Conservation (phyloP, 1,140 invertebrate genomes). For the Gonioctena quinquepunctata region DNA sequence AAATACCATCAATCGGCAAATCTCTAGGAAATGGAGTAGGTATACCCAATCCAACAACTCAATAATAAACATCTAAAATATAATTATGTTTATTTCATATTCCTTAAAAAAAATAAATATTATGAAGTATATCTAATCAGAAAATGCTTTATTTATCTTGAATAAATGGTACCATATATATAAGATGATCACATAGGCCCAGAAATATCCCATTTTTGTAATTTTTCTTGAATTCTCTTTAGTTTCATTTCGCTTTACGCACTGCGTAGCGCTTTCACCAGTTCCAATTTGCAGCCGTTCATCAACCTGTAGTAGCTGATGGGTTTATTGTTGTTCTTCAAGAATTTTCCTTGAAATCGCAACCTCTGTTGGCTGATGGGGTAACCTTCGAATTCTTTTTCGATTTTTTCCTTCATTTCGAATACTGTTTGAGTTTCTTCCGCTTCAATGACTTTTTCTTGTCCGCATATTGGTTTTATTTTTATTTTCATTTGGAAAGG, state of each 20-base stretch:
- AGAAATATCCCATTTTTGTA: background rate
- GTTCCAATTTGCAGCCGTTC: constrained; percentile 39
- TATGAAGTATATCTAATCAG: too few relatives aligned
- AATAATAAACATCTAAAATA: too few relatives aligned
- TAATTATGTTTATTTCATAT: too few relatives aligned
- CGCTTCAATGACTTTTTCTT: constrained; percentile 44
- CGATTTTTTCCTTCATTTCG: constrained; percentile 44
- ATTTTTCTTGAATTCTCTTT: background rate
- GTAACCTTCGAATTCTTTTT: constrained; percentile 41
- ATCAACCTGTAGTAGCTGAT: constrained; percentile 46
- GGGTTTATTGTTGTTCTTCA: constrained; percentile 43
- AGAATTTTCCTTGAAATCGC: constrained; percentile 44
- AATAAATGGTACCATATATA: background rate
- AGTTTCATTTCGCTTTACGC: constrained; percentile 1
- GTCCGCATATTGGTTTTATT: constrained; percentile 32
- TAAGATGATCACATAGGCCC: background rate
- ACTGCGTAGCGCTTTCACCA: constrained; percentile 46
- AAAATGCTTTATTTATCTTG: background rate
- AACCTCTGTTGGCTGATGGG: constrained; percentile 44
- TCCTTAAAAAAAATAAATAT: too few relatives aligned
- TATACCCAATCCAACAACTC: too few relatives aligned
- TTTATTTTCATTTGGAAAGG: constrained; percentile 24
- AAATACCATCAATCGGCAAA: too few relatives aligned
- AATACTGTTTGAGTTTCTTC: constrained; percentile 41
- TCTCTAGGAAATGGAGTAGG: too few relatives aligned